Conservation (phyloP, 2,113 vertebrate genomes). For the Helogale parvula region DNA sequence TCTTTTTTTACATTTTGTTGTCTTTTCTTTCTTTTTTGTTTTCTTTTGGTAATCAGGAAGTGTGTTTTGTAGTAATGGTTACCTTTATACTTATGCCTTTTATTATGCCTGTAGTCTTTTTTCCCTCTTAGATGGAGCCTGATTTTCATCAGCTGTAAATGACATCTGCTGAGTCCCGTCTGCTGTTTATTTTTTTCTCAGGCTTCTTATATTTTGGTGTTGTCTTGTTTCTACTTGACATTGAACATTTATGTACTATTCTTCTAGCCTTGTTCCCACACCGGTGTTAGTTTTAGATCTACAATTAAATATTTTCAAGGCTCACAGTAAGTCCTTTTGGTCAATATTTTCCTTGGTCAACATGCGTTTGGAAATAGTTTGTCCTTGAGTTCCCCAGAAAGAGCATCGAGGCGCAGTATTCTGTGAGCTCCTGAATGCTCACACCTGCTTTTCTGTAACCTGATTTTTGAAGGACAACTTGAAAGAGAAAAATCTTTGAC, state of each 20-base stretch:
- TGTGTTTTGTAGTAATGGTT: neutral
- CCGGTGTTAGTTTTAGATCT: neutral
- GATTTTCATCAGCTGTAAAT: neutral
- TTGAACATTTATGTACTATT: neutral
- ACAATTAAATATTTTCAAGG: neutral
- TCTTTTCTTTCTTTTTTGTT: neutral
- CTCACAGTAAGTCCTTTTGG: neutral
- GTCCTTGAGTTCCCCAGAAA: neutral
- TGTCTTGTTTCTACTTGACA: neutral
- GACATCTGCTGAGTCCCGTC: neutral
- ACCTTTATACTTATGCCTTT: neutral
- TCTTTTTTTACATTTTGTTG: neutral
- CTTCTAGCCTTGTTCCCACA: neutral
- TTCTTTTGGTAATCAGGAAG: too few relatives aligned
- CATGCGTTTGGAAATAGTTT: neutral
- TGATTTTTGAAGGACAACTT: neutral
- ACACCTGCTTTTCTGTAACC: neutral
- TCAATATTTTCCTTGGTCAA: neutral
- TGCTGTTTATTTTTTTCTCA: neutral
- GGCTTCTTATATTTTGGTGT: neutral
- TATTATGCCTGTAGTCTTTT: neutral
- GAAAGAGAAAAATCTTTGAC: neutral
- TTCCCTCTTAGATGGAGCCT: neutral
- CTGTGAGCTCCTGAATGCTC: neutral
- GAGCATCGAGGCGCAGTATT: neutral